Conservation (phyloP, 2,797 vertebrate species). For the Arnoldichthys spilopterus region DNA sequence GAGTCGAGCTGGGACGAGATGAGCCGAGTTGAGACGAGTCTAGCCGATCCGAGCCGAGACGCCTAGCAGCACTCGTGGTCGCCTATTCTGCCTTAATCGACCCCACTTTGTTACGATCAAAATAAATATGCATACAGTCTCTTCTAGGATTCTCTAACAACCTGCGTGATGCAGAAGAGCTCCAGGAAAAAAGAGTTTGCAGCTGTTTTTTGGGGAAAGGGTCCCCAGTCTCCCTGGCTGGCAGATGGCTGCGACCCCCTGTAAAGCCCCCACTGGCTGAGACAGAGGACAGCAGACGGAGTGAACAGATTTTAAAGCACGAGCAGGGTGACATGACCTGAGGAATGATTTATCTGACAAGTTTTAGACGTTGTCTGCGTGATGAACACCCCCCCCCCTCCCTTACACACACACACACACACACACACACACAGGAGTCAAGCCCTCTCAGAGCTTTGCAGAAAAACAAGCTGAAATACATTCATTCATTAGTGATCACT, state of each 20-base stretch:
- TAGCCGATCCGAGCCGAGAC: no score
- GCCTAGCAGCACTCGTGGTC: neutral
- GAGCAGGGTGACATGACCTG: constrained; percentile 26
- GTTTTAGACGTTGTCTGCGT: neutral
- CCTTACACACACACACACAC: neutral
- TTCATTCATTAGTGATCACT: no score
- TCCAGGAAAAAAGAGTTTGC: neutral
- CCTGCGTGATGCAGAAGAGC: neutral
- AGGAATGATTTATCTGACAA: constrained; percentile 2
- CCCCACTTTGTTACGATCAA: neutral
- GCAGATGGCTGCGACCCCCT: constrained; percentile 70
- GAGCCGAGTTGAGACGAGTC: no score
- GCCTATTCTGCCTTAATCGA: neutral
- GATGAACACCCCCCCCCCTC: neutral
- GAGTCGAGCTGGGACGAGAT: no score
- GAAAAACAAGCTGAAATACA: no score
- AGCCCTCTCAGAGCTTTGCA: no score
- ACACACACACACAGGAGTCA: no score
- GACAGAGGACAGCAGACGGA: constrained; percentile 68
- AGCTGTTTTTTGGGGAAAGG: constrained; percentile 12
- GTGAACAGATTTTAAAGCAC: constrained; percentile 62
- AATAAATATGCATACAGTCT: neutral
- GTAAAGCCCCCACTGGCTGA: constrained; percentile 66
- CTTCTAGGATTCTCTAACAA: neutral
- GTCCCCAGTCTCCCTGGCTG: constrained; percentile 56